phyloP scores from a whole-genome alignment of 2,797 vertebrate genomes.

The Myotis myotis region DNA sequence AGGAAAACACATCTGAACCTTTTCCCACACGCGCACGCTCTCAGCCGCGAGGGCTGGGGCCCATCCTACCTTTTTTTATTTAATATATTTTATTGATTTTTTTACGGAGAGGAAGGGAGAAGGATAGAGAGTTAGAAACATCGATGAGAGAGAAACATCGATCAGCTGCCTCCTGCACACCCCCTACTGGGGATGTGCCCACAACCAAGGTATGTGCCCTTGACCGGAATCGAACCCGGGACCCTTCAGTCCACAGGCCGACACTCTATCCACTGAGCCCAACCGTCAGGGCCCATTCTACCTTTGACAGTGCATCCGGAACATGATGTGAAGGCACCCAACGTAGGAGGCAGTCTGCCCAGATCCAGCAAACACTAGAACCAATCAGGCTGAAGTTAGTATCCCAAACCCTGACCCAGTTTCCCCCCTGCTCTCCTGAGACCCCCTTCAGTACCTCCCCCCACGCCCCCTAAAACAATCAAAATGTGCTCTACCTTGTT shows the following conservation, averaged over 20 bases:
- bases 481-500: not conserved
- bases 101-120: no score
- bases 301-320: not conserved
- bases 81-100: no score
- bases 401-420: not conserved
- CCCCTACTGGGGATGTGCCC: no score
- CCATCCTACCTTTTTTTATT: no score
- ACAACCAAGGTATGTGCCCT: no score
- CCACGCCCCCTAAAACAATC: slow-evolving; percentile 41
- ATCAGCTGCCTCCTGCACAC: no score
- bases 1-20: not conserved
- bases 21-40: not conserved
- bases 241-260: no score
- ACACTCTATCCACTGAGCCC: no score
- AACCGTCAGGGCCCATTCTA: not conserved
- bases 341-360: not conserved
- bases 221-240: no score
- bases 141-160: no score
- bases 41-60: not conserved
- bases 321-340: not conserved
- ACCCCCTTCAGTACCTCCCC: not conserved
- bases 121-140: no score
- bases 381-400: slow-evolving; percentile 55
- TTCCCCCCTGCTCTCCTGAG: not conserved
- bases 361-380: slow-evolving; percentile 49